Percentiles rank a stretch among this genome's conserved stretches.
Conservation (phyloP, 1,140 invertebrate species). For the Phortica variegata region DNA sequence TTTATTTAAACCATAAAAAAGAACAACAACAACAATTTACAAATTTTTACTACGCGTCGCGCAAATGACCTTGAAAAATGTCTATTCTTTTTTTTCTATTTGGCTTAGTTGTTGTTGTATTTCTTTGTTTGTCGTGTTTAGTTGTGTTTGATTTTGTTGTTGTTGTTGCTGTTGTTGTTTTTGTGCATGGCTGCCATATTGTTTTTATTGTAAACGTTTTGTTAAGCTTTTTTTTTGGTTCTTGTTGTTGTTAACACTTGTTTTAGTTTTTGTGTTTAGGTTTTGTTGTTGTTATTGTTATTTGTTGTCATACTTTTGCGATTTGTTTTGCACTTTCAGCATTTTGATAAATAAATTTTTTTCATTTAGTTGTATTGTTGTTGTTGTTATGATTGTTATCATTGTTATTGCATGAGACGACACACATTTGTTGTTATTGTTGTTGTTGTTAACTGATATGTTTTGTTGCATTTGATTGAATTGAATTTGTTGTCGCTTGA, state of each 20-base stretch:
- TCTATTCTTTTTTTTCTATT: slow-evolving; percentile 19
- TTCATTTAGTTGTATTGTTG: slow-evolving; percentile 3
- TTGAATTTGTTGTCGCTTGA: slow-evolving; percentile 14
- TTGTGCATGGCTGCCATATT: slow-evolving; percentile 15
- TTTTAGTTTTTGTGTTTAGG: slow-evolving; percentile 2
- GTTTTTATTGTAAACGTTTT: slow-evolving; percentile 33
- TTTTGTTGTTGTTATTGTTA: background rate
- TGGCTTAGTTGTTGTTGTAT: slow-evolving; percentile 15
- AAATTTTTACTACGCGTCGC: slow-evolving; percentile 28
- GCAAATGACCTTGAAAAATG: slow-evolving; percentile 4
- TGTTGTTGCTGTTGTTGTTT: slow-evolving; percentile 14
- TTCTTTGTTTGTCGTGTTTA: slow-evolving; percentile 16
- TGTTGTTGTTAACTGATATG: slow-evolving; percentile 24
- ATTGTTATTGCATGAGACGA: too few species aligned
- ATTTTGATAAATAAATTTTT: background rate
- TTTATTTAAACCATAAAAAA: too few species aligned
- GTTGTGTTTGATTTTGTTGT: slow-evolving; percentile 11
- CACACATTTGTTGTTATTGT: background rate
- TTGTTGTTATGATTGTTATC: slow-evolving; percentile 23
- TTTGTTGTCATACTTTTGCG: slow-evolving; percentile 7
- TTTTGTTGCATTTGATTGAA: too few species aligned
- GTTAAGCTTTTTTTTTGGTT: slow-evolving; percentile 7
- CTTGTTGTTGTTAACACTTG: too few species aligned
- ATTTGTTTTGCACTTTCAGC: slow-evolving; percentile 9
- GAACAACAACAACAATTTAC: too few species aligned